Evolutionary conservation across 2,113 vertebrate species (phyloP).

Genomic region (Crotalus horridus): DNA sequence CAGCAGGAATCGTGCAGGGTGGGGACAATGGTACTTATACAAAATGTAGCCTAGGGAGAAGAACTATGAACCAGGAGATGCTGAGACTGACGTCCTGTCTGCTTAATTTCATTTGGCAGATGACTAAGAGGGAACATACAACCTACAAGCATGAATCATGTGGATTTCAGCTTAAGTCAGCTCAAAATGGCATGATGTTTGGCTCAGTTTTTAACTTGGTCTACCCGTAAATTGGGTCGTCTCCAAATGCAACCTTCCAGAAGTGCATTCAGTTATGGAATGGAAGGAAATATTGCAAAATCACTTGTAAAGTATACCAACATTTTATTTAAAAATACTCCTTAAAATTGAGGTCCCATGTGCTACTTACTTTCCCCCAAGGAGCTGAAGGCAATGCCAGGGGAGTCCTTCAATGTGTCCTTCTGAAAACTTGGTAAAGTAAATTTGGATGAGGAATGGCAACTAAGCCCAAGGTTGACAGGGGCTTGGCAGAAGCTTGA

Average conservation of each 20-base stretch:
- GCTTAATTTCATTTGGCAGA: conserved; percentile 23
- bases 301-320: not conserved
- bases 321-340: not conserved
- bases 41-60: not conserved
- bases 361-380: not conserved
- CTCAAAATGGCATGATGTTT: conserved; percentile 7
- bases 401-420: not conserved
- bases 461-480: not conserved
- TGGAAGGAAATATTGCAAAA: not conserved
- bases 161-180: conserved; percentile 2
- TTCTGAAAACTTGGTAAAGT: not conserved
- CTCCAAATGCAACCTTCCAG: not conserved
- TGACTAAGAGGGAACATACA: conserved; percentile 27
- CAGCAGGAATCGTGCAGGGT: conserved; percentile 15
- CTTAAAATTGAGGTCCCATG: not conserved
- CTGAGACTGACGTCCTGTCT: conserved; percentile 21
- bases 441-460: not conserved
- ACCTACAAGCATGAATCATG: not conserved
- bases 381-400: not conserved
- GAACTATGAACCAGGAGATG: conserved; percentile 17
- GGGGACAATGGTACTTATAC: not conserved
- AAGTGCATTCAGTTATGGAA: not conserved
- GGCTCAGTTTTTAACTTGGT: not conserved
- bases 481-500: not conserved
- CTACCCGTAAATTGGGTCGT: not conserved